These are phyloP conservation scores for Puntigrus tetrazona DNA, from an alignment of 2,113 vertebrate species.

Conservation along the genomic window DNA sequence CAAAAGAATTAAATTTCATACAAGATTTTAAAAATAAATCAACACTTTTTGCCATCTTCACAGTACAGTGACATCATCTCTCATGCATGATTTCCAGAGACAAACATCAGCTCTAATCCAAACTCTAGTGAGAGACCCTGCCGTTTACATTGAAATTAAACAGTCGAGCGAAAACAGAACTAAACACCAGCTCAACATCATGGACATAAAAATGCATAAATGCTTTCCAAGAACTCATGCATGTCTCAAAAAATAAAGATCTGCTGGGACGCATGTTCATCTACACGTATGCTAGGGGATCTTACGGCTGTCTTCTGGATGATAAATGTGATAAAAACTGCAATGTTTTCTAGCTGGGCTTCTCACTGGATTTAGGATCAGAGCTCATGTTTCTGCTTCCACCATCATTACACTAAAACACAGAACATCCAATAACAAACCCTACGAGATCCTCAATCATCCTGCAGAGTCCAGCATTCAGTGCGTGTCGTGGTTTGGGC, in stretches of 20 bases:
- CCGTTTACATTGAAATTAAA: background rate
- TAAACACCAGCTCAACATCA: too few relatives aligned
- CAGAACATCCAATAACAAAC: background rate
- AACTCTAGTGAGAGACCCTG: background rate
- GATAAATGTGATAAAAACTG: background rate
- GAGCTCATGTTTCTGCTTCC: background rate
- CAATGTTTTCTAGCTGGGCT: background rate
- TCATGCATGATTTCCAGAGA: constrained; percentile 17
- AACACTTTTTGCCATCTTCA: constrained; percentile 42
- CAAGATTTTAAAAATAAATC: constrained; percentile 46
- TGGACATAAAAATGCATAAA: too few relatives aligned
- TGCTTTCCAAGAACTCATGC: too few relatives aligned
- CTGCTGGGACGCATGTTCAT: background rate
- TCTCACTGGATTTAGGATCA: background rate
- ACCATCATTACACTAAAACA: background rate
- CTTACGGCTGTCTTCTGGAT: background rate
- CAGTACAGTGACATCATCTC: constrained; percentile 10
- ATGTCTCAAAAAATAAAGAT: background rate
- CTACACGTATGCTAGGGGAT: background rate
- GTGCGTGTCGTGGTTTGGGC: background rate
- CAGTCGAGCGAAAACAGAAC: too few relatives aligned
- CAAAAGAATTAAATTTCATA: constrained; percentile 16
- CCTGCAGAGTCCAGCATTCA: background rate
- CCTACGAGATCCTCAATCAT: background rate
- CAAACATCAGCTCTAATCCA: background rate